Percentiles rank a stretch among this genome's conserved stretches.
Evolutionary conservation across 1,140 invertebrate species (phyloP).

Genomic region (Vanessa tameamea): DNA sequence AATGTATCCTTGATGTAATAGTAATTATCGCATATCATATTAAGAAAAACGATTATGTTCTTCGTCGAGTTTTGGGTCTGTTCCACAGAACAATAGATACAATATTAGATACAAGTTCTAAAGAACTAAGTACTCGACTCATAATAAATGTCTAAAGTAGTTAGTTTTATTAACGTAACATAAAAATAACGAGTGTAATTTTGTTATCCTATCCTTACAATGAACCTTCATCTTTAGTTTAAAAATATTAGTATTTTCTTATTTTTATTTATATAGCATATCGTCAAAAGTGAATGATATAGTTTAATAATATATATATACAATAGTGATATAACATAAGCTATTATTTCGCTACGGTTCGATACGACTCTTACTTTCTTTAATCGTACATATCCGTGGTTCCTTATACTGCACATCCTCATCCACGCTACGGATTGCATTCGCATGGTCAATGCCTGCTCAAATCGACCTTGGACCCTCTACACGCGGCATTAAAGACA

Average conservation of each 20-base stretch:
- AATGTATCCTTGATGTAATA: too few relatives aligned
- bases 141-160: too few relatives aligned
- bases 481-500: conserved; percentile 48
- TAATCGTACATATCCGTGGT: conserved; percentile 54
- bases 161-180: too few relatives aligned
- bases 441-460: conserved; percentile 34
- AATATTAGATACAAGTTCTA: too few relatives aligned
- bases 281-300: background rate
- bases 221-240: too few relatives aligned
- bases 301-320: conserved; percentile 10
- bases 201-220: too few relatives aligned
- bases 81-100: too few relatives aligned
- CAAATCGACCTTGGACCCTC: conserved; percentile 51
- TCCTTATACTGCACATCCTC: conserved; percentile 58
- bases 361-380: conserved; percentile 69
- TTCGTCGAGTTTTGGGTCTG: too few relatives aligned
- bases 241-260: background rate
- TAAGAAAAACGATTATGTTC: too few relatives aligned
- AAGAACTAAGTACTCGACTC: too few relatives aligned
- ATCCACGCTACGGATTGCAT: conserved; percentile 38
- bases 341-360: conserved; percentile 41
- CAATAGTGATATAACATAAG: conserved; percentile 6
- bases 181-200: too few relatives aligned
- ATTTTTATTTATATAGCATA: background rate
- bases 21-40: too few relatives aligned